Base-by-base conservation (phyloP, 1,140 invertebrate species). In the Orius laevigatus region DNA sequence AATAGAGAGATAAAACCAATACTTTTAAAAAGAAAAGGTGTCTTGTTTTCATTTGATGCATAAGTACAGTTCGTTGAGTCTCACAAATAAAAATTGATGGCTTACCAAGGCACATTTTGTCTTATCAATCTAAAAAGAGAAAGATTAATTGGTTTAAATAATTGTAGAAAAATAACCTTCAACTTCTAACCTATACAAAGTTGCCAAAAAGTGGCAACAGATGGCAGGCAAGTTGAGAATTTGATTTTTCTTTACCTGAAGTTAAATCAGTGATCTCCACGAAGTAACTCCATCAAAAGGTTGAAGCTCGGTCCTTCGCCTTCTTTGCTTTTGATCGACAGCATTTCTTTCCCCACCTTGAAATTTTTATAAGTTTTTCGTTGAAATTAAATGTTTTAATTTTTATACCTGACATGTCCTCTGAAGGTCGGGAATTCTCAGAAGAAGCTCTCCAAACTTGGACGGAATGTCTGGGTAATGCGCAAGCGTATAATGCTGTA, bases 351-450 rank as follows among this genome's bases (percentile, higher is more conserved):
- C 52, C 87, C 87, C 51, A 90, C 81, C 78, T 87, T 68, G 54
- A 60, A 57, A 19, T 3, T n/a, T 16, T 34, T 34, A 34, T 34
- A 34, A 38, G 11, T 34, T 46, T 51, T 34, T 19, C 8, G 16
- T 33, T 9, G 12, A 46, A 25, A 18, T 38, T 2, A 47, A 48
- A 40, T 20, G 6, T 43, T 43, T 43, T 1, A 18, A 9, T 18
- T 20, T 34, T 48, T 45, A 60, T 61, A 87, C 82, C 71, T 92
- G 87, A 68, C 88, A 94, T 53, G 90, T 91, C 59, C 88, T 72
- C 66, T 95, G 87, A 52, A 95, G 69, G 68, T 96, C 91, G 32
- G 91, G 90, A 66, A 96, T 90, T 55, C 89, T 74, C 42, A 95
- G 72, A 48, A 96, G 66, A 10, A 95, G 69, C 68, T 96, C 90